These are phyloP conservation scores for Synodontis membranacea DNA, from an alignment of 2,113 vertebrate species.

Conservation along the genomic window DNA sequence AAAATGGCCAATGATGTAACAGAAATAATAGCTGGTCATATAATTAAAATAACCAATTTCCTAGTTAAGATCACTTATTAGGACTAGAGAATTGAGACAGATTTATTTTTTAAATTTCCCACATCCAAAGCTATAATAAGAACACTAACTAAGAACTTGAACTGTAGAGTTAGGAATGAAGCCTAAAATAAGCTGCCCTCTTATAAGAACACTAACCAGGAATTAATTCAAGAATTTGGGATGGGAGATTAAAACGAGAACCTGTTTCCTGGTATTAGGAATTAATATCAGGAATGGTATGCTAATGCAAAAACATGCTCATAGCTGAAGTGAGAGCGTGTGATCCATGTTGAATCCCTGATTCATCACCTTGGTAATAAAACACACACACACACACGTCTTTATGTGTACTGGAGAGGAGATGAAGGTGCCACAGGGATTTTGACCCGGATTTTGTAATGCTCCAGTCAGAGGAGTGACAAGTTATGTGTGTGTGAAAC, in stretches of 20 bases:
- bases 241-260: neutral
- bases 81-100: no score
- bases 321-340: neutral
- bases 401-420: neutral
- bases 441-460: neutral
- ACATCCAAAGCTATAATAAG: neutral
- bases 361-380: neutral
- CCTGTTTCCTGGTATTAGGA: neutral
- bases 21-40: neutral
- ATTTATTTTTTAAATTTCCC: no score
- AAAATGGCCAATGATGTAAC: neutral
- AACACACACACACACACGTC: neutral
- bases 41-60: no score
- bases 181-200: neutral
- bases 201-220: neutral
- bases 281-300: neutral
- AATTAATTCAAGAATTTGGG: neutral
- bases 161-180: no score
- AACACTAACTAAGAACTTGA: no score
- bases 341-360: neutral
- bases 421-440: neutral
- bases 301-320: conserved; percentile 9
- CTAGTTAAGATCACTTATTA: no score
- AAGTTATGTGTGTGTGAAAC: conserved; percentile 23
- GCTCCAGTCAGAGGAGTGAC: conserved; percentile 15